Conservation (phyloP, 2,797 vertebrate genomes). For the Falco columbarius region DNA sequence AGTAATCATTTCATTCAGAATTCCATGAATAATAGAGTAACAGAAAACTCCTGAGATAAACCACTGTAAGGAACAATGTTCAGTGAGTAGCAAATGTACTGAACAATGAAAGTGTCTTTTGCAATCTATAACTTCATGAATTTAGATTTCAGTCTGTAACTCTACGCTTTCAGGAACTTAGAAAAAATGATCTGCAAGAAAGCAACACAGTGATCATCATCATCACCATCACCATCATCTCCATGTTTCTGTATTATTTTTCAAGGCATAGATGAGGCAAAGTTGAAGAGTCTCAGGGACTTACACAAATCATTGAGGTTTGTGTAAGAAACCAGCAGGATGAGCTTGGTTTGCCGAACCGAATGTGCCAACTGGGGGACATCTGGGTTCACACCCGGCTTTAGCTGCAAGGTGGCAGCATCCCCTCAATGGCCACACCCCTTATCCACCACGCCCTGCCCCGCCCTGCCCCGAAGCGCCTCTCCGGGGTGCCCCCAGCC, state of each 20-base stretch:
- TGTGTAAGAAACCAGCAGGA: not conserved
- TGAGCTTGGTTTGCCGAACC: not conserved
- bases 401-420: no score
- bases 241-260: not conserved
- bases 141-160: not conserved
- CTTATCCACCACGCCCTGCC: no score
- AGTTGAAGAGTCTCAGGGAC: not conserved
- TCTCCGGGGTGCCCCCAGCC: not conserved
- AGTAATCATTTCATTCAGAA: constrained; percentile 8
- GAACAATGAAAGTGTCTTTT: not conserved
- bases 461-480: no score
- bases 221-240: not conserved
- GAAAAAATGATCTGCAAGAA: not conserved
- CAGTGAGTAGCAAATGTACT: not conserved
- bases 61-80: not conserved
- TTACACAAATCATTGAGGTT: not conserved
- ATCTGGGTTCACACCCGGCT: not conserved
- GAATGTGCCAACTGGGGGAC: not conserved
- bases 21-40: not conserved
- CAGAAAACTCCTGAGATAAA: not conserved
- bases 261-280: not conserved
- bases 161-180: not conserved
- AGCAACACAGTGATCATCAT: not conserved
- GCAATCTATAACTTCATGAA: not conserved
- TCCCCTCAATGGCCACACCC: no score